phyloP scores from a whole-genome alignment of 1,140 invertebrate genomes.

The Ylistrum balloti region DNA sequence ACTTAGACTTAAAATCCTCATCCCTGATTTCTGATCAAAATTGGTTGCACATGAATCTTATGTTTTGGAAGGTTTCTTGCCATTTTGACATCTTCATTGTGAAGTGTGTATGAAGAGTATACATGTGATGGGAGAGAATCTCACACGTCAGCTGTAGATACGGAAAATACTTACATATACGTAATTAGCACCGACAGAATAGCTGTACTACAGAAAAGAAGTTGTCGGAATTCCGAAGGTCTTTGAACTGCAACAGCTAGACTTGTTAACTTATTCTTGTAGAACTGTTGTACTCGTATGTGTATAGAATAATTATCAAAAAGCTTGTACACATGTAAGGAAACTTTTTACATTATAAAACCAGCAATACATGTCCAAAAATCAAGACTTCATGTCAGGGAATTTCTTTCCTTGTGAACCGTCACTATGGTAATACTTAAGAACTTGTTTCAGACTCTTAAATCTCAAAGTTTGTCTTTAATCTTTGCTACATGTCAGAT shows the following conservation, averaged over 20 bases:
- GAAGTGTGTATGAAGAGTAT: not conserved
- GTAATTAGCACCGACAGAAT: not conserved
- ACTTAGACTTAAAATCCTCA: not conserved
- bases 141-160: not conserved
- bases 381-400: too few species aligned
- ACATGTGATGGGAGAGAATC: not conserved
- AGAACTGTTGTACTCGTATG: too few species aligned
- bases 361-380: too few species aligned
- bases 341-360: not conserved
- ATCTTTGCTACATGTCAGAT: too few species aligned
- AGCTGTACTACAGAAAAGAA: not conserved
- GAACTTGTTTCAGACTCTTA: too few species aligned
- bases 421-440: too few species aligned
- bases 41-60: not conserved
- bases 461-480: too few species aligned
- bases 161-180: not conserved
- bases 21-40: not conserved
- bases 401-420: too few species aligned
- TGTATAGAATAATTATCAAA: too few species aligned
- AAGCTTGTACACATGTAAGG: too few species aligned
- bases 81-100: not conserved
- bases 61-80: not conserved
- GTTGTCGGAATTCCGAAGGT: not conserved
- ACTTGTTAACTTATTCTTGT: too few species aligned
- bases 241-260: not conserved